Base-by-base conservation (phyloP, 2,113 vertebrate genomes). In the Rhabdornis inornatus region DNA sequence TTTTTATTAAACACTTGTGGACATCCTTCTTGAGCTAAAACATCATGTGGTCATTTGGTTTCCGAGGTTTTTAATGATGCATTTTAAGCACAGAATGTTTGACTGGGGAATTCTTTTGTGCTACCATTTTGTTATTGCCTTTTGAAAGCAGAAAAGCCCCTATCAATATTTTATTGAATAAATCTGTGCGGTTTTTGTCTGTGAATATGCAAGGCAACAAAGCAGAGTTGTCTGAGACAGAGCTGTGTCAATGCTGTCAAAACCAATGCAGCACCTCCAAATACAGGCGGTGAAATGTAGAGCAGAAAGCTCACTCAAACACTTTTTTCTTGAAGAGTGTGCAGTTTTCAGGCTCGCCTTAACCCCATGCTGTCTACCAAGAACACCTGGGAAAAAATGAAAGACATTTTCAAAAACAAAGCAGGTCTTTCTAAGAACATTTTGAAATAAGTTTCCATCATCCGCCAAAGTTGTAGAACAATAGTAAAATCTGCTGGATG, bases 91-190 rank as follows among this genome's bases (percentile, higher is more conserved):
- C 60, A 71, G 90, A 63, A 55, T 68, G 6, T 63, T 77, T 68
- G 42, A 57, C 60, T 66, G 37, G 79, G 66, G 79, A 94, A 81
- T 74, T 71, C 75, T 90, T 92, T 87, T 83, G 55, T 92, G 68
- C 39, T 71, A 90, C 85, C 39, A 77, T 95, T 92, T 96, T 94
- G 76, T 60, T 90, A 66, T 27, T 71, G 63, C 20, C 52, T 80
- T 91, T 53, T 81, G 87, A 92, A 95, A 82, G 75, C 35, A 87
- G 39, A 23, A 85, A 94, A 95, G 77, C 49, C 3, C 39, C 50
- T 56, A 83, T 97, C 83, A 95, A 93, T 96, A 83, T 93, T 97
- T 96, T 50, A 95, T 90, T 77, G 55, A 92, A 23, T 92, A 45
- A 60, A 90, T 75, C 78, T 1, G 0, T 55, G 75, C 0, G 0